Evolutionary conservation across 2,113 vertebrate genomes (phyloP).

Genomic region (Cynoglossus semilaevis): DNA sequence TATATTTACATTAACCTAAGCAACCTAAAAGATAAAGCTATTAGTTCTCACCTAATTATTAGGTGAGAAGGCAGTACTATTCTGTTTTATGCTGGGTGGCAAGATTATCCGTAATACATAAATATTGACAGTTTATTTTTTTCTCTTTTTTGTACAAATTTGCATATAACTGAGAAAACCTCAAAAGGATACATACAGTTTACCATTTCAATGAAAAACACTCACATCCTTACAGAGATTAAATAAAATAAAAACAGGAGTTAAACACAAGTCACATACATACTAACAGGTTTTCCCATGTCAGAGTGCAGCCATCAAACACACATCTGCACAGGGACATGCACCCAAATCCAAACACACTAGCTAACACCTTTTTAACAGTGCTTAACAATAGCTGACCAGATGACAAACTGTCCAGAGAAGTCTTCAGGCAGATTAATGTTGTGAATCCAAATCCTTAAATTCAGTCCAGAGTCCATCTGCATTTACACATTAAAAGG

Average conservation of each 20-base stretch:
- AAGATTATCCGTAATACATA: conserved; percentile 99
- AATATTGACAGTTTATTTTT: conserved; percentile 94
- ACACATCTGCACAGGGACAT: conserved; percentile 43
- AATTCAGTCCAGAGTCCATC: no score
- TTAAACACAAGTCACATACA: conserved; percentile 65
- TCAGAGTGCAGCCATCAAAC: conserved; percentile 63
- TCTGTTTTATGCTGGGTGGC: conserved; percentile 91
- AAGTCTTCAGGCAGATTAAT: no score
- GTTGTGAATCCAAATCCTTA: no score
- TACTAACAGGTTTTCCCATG: conserved; percentile 49
- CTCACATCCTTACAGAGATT: conserved; percentile 72
- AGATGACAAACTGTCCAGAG: no score
- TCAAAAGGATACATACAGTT: conserved; percentile 75
- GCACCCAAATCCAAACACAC: conserved; percentile 37
- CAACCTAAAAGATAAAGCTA: no score
- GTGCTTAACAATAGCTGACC: conserved; percentile 48
- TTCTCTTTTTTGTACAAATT: conserved; percentile 89
- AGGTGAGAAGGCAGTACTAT: no score
- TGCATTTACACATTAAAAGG: no score
- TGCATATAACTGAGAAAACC: conserved; percentile 89
- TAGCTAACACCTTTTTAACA: conserved; percentile 13
- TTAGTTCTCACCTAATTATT: no score
- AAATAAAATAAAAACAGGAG: conserved; percentile 21
- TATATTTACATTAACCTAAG: no score
- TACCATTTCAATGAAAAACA: conserved; percentile 73